phyloP scores from a whole-genome alignment of 2,113 vertebrate genomes.

The Trematomus loennbergii region DNA sequence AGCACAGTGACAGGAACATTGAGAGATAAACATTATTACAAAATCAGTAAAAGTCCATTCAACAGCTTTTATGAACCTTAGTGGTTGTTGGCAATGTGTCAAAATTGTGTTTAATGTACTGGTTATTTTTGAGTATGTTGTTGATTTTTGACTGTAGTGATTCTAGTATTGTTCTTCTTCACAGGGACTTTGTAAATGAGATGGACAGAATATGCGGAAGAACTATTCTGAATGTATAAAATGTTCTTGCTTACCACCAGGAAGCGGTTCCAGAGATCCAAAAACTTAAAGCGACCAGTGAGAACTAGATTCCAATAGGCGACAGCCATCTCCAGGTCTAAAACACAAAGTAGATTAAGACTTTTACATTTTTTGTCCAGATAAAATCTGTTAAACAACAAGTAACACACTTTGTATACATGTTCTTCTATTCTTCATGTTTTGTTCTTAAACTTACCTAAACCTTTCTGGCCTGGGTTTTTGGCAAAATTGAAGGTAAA shows the following conservation, averaged over 20 bases:
- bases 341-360: neutral
- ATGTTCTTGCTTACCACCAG: constrained; percentile 88
- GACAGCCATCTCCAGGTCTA: constrained; percentile 97
- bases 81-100: neutral
- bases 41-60: neutral
- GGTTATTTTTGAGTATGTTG: neutral
- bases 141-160: neutral
- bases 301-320: constrained; percentile 98
- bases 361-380: neutral
- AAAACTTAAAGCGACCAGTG: constrained; percentile 94
- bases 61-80: neutral
- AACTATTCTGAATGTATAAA: neutral
- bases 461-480: constrained; percentile 96
- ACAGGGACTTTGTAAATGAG: neutral
- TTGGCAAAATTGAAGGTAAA: constrained; percentile 98
- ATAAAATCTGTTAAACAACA: too few species aligned
- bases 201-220: neutral
- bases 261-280: constrained; percentile 98
- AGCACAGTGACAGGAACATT: constrained; percentile 9
- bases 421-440: neutral
- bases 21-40: too few species aligned
- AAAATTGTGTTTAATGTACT: neutral
- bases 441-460: constrained; percentile 85
- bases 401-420: neutral
- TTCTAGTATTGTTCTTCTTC: neutral